Evolutionary conservation across 1,140 invertebrate species (phyloP), one percentile per base, ranked within the genome.

Genomic region (Drosophila saltans): DNA sequence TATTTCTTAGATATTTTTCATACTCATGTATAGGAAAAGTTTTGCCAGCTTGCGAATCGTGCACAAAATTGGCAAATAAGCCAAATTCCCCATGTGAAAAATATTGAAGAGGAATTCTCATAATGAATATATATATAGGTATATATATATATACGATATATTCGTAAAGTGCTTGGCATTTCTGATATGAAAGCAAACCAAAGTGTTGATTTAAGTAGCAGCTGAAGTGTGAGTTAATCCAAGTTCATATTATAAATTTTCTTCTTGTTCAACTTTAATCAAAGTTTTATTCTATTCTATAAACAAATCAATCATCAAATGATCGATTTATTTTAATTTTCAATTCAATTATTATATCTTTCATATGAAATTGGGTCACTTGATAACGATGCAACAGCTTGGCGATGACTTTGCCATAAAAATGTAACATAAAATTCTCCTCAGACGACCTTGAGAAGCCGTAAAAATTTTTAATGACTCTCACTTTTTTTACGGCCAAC

Each of bases 391-490:
- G 56, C 57, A 59, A 33, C 41, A 63, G 65, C 73, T 67, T 66
- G 63, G 59, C 63, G 76, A 78, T 70, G 70, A 69, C 72, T 69
- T 67, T 48, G 72, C 71, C 78, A 78, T 89, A 88, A 89, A 83
- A 89, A 82, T 36, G 71, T 75, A 73, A 75, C 82, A 91, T 91
- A 90, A 90, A 91, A 91, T 76, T 69, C 81, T 52, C 71, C 71
- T 48, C 71, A 83, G 86, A 90, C 90, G 90, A 89, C 90, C 90
- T 91, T 91, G 90, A 85, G 77, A 89, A 88, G 88, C 79, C 82
- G 86, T 91, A 91, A 91, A 84, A 91, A 83, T 90, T 91, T 90
- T 91, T 91, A 91, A 91, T 91, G 86, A 82, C 90, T 91, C 90
- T 91, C 83, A 91, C 90, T 91, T 91, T 90, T 89, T 90, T 89